phyloP scores from a whole-genome alignment of 1,140 invertebrate species.

The Chionoecetes opilio region DNA sequence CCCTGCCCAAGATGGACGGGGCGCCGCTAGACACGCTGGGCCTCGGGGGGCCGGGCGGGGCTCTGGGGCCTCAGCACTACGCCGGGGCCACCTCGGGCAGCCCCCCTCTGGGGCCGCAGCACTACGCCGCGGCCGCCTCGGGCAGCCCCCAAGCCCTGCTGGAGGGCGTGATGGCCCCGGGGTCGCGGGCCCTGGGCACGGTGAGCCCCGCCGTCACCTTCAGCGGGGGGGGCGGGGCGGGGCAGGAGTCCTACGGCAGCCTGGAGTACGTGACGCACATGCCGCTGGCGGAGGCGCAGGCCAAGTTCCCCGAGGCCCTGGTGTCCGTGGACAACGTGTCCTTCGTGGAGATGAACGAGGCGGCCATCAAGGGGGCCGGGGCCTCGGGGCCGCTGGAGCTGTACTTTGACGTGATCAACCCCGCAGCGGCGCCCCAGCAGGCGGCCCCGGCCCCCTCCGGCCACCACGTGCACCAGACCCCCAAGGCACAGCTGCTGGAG shows the following conservation, averaged over 20 bases:
- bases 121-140: conserved; percentile 65
- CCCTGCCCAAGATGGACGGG: conserved; percentile 72
- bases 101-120: conserved; percentile 62
- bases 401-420: conserved; percentile 78
- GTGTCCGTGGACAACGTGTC: conserved; percentile 75
- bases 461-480: conserved; percentile 75
- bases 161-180: conserved; percentile 66
- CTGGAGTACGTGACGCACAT: conserved; percentile 74
- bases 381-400: conserved; percentile 52
- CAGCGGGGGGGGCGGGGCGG: conserved; percentile 36
- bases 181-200: conserved; percentile 40
- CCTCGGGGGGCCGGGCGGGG: conserved; percentile 44
- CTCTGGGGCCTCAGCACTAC: conserved; percentile 53
- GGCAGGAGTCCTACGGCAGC: conserved; percentile 66
- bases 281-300: conserved; percentile 70
- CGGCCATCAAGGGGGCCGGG: conserved; percentile 69
- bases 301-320: conserved; percentile 70
- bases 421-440: conserved; percentile 54
- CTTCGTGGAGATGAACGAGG: conserved; percentile 78
- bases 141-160: conserved; percentile 57
- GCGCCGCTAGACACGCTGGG: conserved; percentile 74
- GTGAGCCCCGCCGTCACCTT: conserved; percentile 68
- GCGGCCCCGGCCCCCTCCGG: conserved; percentile 40
- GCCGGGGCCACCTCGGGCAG: neutral
- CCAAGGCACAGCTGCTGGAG: conserved; percentile 74